phyloP scores from a whole-genome alignment of 2,888 invertebrate genomes.

The Orchesellides sinensis region DNA sequence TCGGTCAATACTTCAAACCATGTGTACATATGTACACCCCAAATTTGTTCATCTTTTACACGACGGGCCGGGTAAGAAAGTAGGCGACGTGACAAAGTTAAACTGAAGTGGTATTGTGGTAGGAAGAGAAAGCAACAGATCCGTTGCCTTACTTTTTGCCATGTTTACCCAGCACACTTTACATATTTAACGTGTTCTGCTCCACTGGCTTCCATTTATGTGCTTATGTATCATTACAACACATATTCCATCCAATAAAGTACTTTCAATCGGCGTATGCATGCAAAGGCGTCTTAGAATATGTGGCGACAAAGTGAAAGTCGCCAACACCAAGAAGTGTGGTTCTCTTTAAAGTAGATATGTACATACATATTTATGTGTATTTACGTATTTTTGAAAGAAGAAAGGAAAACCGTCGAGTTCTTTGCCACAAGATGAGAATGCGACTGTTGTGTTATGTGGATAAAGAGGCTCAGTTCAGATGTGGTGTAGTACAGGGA shows the following conservation, averaged over 20 bases:
- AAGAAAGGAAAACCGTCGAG: background rate
- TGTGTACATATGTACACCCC: no score
- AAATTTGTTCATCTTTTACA: no score
- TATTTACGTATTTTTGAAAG: background rate
- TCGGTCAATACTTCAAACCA: no score
- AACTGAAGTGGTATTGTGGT: background rate
- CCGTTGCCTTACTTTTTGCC: background rate
- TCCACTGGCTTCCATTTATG: background rate
- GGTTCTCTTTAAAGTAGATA: no score
- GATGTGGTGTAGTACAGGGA: background rate
- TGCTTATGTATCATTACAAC: no score
- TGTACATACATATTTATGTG: no score
- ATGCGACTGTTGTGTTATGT: background rate
- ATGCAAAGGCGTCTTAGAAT: no score
- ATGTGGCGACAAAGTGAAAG: no score
- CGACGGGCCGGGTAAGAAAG: no score
- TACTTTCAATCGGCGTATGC: no score
- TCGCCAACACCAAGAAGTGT: no score
- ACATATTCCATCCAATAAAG: no score
- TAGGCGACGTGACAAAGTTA: background rate
- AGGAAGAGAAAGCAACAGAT: background rate
- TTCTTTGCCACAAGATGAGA: constrained; percentile 12
- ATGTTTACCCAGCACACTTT: background rate
- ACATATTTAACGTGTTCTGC: background rate
- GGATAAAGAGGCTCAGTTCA: background rate